Conservation (phyloP, 2,888 invertebrate species). For the Aromia moschata region DNA sequence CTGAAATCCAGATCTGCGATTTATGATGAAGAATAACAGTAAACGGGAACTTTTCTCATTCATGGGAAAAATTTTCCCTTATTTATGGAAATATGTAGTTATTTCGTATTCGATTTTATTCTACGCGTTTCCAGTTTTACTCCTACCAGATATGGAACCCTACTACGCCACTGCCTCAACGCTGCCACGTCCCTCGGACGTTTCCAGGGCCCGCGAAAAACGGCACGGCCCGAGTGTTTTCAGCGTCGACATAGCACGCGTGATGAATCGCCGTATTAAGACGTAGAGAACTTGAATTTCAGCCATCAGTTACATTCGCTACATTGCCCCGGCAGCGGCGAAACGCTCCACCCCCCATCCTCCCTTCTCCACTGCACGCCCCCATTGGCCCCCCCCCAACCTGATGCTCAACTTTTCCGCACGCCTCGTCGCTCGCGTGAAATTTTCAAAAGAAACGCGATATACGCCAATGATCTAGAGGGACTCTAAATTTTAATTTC, state of each 20-base stretch:
- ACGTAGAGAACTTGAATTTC: constrained; percentile 60
- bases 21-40: too few species aligned
- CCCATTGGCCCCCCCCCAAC: too few species aligned
- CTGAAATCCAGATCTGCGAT: too few species aligned
- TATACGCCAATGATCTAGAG: constrained; percentile 28
- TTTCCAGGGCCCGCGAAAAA: background rate
- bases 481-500: too few species aligned
- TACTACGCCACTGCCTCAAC: too few species aligned
- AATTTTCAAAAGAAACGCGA: constrained; percentile 41
- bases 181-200: background rate
- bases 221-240: background rate
- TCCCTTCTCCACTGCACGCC: too few species aligned
- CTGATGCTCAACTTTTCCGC: constrained; percentile 41
- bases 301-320: constrained; percentile 60
- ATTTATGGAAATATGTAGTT: too few species aligned
- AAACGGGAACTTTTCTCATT: too few species aligned
- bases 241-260: constrained; percentile 30
- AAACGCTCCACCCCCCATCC: constrained; percentile 20
- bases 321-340: constrained; percentile 47
- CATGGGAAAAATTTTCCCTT: too few species aligned
- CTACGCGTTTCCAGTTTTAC: too few species aligned
- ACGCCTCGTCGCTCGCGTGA: constrained; percentile 33
- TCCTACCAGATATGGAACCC: too few species aligned
- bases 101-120: too few species aligned
- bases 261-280: constrained; percentile 61